Evolutionary conservation across 1,140 invertebrate genomes (phyloP), one percentile per base, ranked within the genome.

Genomic region (Drosophila sp.): DNA sequence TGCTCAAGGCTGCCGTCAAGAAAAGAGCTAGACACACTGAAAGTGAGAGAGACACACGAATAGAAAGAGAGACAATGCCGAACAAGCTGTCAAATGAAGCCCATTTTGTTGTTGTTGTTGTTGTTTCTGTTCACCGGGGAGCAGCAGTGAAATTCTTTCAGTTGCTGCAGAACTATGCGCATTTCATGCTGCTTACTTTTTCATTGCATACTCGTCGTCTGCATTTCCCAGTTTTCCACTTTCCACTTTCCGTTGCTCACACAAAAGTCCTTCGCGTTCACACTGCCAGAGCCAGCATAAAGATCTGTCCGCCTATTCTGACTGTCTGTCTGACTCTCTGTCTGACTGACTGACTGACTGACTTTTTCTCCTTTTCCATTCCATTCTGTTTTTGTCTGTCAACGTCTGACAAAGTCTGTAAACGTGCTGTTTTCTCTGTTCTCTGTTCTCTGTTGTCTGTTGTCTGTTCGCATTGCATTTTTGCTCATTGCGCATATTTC

Each of bases 11-110:
- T 69, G 25, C 46, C 46, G 46, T 50, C 46, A 50, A 50, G 27
- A 45, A 27, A 43, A 48, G 57, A 4, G 8, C 7, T 7, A 56
- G 18, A 7, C 8, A 7, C 7, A 43, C 21, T 21, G n/a, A 18
- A 38, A 41, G 51, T 53, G 25, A 27, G 27, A 70, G 54, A 54
- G 51, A 21, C 4, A 7, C 29, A 9, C 43, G 14, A 16, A 27
- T 29, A 9, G 18, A 46, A 0, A 58, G 56, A 11, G 77, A 50
- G 48, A 86, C 81, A 84, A 84, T 81, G 62, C 81, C 81, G 65
- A 84, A 84, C 81, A 87, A 84, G 81, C 81, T 87, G 82, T 86
- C 82, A 86, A 89, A 86, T 86, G 82, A 79, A 89, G 83, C 78
- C 82, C 83, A 86, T 89, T 86, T 78, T 84, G 43, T 50, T 74